Evolutionary conservation across 2,888 invertebrate genomes (phyloP).

Genomic region (Chydorus sphaericus): DNA sequence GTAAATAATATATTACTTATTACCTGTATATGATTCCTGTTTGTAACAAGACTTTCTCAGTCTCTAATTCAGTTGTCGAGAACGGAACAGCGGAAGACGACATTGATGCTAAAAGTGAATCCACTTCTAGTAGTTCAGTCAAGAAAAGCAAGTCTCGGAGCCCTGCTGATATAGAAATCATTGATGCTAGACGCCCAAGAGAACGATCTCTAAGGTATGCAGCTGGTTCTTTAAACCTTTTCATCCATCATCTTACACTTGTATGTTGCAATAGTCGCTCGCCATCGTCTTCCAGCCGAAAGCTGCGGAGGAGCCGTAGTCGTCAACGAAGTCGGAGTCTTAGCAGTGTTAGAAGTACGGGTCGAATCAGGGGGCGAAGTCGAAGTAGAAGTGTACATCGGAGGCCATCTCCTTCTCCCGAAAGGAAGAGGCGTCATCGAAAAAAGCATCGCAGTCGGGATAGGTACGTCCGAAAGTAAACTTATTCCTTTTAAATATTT

Average conservation of each 20-base stretch:
- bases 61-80: background rate
- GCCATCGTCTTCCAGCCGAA: too few relatives aligned
- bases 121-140: background rate
- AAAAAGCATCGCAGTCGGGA: slow-evolving; percentile 1
- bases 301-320: background rate
- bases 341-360: background rate
- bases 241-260: background rate
- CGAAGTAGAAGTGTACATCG: background rate
- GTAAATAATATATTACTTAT: background rate
- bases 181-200: background rate
- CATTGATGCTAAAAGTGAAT: background rate
- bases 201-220: slow-evolving; percentile 1
- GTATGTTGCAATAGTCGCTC: too few relatives aligned
- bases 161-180: slow-evolving; percentile 4
- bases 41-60: background rate
- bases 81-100: background rate
- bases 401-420: background rate
- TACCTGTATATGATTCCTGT: too few relatives aligned
- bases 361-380: background rate
- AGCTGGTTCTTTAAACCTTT: background rate
- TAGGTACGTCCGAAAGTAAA: background rate
- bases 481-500: background rate
- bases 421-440: background rate
- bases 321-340: slow-evolving; percentile 4
- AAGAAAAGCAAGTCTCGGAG: slow-evolving; percentile 4